phyloP scores from a whole-genome alignment of 1,140 invertebrate species.

The Trichonephila inaurata region DNA sequence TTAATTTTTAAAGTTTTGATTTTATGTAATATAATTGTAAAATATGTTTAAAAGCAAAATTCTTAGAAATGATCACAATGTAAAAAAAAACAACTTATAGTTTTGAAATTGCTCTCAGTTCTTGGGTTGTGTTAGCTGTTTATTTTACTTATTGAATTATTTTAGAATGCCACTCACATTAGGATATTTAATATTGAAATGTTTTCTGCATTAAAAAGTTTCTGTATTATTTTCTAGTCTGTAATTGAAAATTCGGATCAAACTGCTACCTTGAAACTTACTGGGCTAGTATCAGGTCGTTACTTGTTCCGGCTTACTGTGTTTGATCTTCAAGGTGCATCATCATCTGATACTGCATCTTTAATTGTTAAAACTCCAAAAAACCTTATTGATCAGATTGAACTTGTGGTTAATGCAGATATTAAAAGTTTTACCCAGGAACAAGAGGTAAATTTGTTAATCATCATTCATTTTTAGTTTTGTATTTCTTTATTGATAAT shows the following conservation, averaged over 20 bases:
- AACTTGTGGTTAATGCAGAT: slow-evolving; percentile 88
- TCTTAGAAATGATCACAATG: no score
- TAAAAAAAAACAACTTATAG: no score
- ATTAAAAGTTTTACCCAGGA: slow-evolving; percentile 85
- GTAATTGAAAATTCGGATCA: slow-evolving; percentile 88
- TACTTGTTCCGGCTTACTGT: slow-evolving; percentile 95
- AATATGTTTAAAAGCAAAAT: no score
- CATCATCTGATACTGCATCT: slow-evolving; percentile 89
- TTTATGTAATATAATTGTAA: no score
- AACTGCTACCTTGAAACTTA: slow-evolving; percentile 87
- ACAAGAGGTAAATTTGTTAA: slow-evolving; percentile 82
- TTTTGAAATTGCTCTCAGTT: no score
- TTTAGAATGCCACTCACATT: neutral
- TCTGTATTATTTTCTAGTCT: slow-evolving; percentile 78
- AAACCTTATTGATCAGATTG: slow-evolving; percentile 87
- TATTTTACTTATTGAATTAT: no score
- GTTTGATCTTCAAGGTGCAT: slow-evolving; percentile 92
- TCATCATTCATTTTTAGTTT: neutral
- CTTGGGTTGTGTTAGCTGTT: no score
- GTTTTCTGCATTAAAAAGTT: neutral
- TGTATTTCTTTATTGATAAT: neutral
- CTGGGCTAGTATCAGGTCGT: slow-evolving; percentile 88
- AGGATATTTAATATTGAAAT: neutral
- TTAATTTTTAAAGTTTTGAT: no score
- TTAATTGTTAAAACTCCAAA: slow-evolving; percentile 91